Evolutionary conservation across 1,140 invertebrate species (phyloP).

Genomic region (Whitmania pigra): DNA sequence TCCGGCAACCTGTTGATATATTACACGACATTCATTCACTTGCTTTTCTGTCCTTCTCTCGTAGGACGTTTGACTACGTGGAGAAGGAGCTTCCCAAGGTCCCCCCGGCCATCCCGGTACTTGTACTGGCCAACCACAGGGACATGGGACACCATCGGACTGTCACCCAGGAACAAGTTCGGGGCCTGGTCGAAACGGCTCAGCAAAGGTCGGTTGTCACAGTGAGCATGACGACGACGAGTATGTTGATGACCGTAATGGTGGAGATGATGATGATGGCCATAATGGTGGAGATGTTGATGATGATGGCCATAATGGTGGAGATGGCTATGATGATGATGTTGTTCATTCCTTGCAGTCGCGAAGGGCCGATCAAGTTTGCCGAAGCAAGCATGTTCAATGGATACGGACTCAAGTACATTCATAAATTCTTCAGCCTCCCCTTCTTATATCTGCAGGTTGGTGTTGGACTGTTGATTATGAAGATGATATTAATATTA

Average conservation of each 20-base stretch:
- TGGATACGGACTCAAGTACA: conserved; percentile 79
- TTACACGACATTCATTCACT: too few relatives aligned
- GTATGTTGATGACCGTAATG: background rate
- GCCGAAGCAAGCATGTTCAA: conserved; percentile 90
- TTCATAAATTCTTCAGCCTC: conserved; percentile 92
- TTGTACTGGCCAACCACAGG: conserved; percentile 82
- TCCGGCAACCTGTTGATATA: too few relatives aligned
- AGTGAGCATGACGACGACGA: background rate
- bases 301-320: too few relatives aligned
- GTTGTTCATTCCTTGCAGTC: conserved; percentile 33
- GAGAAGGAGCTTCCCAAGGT: conserved; percentile 72
- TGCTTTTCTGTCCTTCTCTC: background rate
- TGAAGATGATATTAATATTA: too few relatives aligned
- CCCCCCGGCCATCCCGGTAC: conserved; percentile 71
- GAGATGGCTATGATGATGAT: background rate
- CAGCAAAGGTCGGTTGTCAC: conserved; percentile 31
- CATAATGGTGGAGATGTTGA: too few relatives aligned
- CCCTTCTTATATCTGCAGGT: conserved; percentile 82
- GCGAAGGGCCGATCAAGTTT: conserved; percentile 58
- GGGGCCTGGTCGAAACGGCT: conserved; percentile 32
- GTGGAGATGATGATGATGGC: background rate
- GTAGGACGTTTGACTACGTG: conserved; percentile 86
- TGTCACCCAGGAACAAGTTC: conserved; percentile 40
- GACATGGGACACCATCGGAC: conserved; percentile 84
- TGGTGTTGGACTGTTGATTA: too few relatives aligned